Base-by-base conservation (phyloP, 2,888 invertebrate species). In the Tanypteryx hageni region DNA sequence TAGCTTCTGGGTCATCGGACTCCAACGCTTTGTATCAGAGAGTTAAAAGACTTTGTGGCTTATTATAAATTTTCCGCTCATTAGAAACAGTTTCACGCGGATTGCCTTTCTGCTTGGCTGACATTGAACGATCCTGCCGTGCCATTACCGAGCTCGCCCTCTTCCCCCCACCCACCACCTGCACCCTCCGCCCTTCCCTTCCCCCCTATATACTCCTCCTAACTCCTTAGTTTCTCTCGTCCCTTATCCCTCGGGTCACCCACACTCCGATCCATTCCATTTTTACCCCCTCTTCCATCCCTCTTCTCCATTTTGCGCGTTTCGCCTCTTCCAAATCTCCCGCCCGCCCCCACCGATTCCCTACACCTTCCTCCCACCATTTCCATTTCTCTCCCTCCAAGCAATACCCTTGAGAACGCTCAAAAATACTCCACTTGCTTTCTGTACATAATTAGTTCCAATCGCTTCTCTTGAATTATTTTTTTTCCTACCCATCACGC, bases 241-340 rank as follows among this genome's bases (percentile, higher is more conserved):
- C 76, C 76, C 11, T 22, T 14, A 13, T 27, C 27, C 11, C 27
- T 76, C 27, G 27, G 27, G 14, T 22, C 18, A 11, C 13, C 11
- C 27, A 22, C 82, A 14, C 82, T 81, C 81, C 64, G 56, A 56
- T 64, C 68, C 22, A 56, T 83, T 91, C 68, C 85, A 86, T 84
- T 85, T 83, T 22, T 85, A 68, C 22, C 22, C 61, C 59, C 92
- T 92, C 68, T 81, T n/a, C 58, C 57, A 57, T 16, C 22, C 59
- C 61, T n/a, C 16, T 27, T 5, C 3, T n/a, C 14, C 76, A 11
- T 5, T 27, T 22, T 27, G n/a, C 10, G 64, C 5, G 16, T 64
- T n/a, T n/a, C 16, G 16, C 13, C n/a, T 27, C 76, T 27, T 18
- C 64, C 16, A 64, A n/a, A 76, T n/a, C n/a, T 18, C 7, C 13